phyloP scores from a whole-genome alignment of 23 tunicate species.

The Ciona savignyi region DNA sequence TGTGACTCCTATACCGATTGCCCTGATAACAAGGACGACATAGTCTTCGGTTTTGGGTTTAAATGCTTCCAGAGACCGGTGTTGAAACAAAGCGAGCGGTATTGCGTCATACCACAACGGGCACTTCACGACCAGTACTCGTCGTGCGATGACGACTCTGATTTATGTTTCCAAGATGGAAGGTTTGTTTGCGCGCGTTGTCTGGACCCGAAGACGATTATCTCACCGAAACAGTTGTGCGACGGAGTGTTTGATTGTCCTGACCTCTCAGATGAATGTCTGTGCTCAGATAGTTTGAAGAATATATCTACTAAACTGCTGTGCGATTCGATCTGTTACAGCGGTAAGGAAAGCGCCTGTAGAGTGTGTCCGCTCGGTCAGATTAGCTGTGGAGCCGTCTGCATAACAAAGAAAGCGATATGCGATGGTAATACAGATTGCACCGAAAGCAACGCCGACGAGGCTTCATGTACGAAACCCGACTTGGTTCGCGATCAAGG shows the following conservation, averaged over 20 bases:
- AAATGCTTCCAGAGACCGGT: conserved; percentile 8
- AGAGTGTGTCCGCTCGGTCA: neutral
- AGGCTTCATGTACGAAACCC: neutral
- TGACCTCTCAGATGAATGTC: conserved; percentile 31
- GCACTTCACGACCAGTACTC: conserved; percentile 9
- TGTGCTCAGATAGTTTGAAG: conserved; percentile 5
- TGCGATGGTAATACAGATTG: conserved; percentile 27
- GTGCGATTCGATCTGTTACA: conserved; percentile 19
- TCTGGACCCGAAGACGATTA: conserved; percentile 1
- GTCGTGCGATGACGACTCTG: conserved; percentile 19
- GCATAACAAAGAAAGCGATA: neutral
- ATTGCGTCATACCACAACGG: conserved; percentile 29
- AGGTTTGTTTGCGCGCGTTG: conserved; percentile 15
- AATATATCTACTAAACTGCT: neutral
- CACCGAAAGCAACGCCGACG: conserved; percentile 10
- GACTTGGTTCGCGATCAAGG: neutral
- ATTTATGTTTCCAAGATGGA: conserved; percentile 21
- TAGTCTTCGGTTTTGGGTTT: neutral
- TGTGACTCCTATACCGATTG: conserved; percentile 14
- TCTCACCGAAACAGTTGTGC: conserved; percentile 19
- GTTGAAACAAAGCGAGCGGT: too few relatives aligned
- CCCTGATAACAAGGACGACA: conserved; percentile 10
- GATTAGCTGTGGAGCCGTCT: conserved; percentile 16
- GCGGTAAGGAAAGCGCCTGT: neutral
- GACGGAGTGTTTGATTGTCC: too few relatives aligned